Evolutionary conservation across 1,140 invertebrate species (phyloP).

Genomic region (Steinernema feltiae): DNA sequence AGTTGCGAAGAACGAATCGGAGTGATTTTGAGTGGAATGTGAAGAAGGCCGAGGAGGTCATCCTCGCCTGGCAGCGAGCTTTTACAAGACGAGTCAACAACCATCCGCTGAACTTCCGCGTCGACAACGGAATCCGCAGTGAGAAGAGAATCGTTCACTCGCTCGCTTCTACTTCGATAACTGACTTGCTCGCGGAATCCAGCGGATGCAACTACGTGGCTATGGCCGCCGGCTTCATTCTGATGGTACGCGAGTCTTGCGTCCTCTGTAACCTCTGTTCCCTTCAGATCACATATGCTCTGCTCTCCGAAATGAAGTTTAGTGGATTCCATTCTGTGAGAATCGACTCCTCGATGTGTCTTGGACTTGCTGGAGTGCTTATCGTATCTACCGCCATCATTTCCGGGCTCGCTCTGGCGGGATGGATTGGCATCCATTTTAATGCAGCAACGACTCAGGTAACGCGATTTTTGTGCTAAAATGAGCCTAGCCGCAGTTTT

Average conservation of each 20-base stretch:
- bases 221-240: slow-evolving; percentile 76
- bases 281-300: slow-evolving; percentile 72
- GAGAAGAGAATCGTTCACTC: slow-evolving; percentile 72
- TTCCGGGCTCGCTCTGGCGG: slow-evolving; percentile 85
- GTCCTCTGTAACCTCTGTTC: neutral
- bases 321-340: slow-evolving; percentile 67
- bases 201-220: slow-evolving; percentile 75
- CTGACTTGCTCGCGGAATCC: slow-evolving; percentile 82
- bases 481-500: no score
- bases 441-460: slow-evolving; percentile 92
- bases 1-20: neutral
- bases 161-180: slow-evolving; percentile 77
- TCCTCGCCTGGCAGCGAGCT: slow-evolving; percentile 84
- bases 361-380: slow-evolving; percentile 78
- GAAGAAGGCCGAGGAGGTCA: slow-evolving; percentile 77
- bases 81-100: slow-evolving; percentile 71
- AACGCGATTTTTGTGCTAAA: slow-evolving; percentile 24
- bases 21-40: slow-evolving; percentile 69
- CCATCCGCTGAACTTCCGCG: slow-evolving; percentile 59
- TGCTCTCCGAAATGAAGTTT: slow-evolving; percentile 68
- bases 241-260: slow-evolving; percentile 68
- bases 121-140: slow-evolving; percentile 26
- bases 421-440: slow-evolving; percentile 83
- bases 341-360: slow-evolving; percentile 73
- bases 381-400: slow-evolving; percentile 73